Percentiles rank a stretch among this genome's conserved stretches.
Conservation (phyloP, 2,888 invertebrate genomes). For the Drosophila leonis region DNA sequence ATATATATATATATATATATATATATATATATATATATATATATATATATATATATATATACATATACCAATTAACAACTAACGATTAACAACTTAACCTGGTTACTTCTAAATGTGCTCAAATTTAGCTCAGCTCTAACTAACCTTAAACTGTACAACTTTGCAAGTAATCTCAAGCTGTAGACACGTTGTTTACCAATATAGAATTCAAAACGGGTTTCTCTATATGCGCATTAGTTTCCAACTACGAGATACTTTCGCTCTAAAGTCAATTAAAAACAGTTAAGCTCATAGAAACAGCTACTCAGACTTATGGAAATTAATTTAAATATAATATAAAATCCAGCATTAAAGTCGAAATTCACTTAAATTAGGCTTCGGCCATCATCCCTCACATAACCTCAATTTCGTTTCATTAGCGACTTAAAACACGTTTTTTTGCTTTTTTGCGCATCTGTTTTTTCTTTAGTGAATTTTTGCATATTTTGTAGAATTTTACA, state of each 20-base stretch:
- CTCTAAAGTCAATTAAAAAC: neutral
- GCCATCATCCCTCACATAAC: neutral
- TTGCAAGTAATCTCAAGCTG: neutral
- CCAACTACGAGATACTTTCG: neutral
- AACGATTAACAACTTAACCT: no score
- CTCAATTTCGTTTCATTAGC: conserved; percentile 3
- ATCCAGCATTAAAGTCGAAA: neutral
- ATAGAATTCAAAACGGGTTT: conserved; percentile 7
- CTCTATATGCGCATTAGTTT: neutral
- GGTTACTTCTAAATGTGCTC: neutral
- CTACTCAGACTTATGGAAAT: neutral
- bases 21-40: no score
- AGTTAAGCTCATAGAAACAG: neutral
- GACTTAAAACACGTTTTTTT: neutral
- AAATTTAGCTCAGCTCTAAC: no score
- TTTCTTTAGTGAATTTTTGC: conserved; percentile 21
- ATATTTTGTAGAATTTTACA: conserved; percentile 20
- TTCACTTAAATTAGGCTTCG: neutral
- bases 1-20: no score
- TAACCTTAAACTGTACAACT: neutral
- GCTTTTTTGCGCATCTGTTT: conserved; percentile 54
- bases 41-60: neutral
- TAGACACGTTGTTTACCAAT: neutral
- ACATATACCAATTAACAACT: no score
- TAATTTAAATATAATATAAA: neutral